A percentile compares a stretch with the other conserved stretches of the same genome.
Evolutionary conservation across 2,113 vertebrate genomes (phyloP).

Genomic region (Cettia cetti): DNA sequence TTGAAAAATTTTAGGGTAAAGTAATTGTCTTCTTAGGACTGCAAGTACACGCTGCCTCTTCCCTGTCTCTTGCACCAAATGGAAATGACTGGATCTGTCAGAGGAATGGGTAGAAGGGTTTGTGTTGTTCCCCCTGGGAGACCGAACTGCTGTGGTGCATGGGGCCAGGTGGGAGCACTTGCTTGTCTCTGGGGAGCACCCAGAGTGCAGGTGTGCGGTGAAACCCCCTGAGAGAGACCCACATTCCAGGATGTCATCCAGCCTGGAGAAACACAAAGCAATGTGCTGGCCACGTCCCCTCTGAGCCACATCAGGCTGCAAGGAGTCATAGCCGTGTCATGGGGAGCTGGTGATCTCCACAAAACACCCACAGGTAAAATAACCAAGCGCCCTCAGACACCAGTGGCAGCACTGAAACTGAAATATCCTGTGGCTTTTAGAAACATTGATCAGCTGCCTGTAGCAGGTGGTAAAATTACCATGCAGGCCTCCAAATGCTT

Average conservation of each 20-base stretch:
- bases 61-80: not conserved
- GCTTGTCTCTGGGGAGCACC: not conserved
- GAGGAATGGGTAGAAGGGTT: not conserved
- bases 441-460: not conserved
- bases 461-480: not conserved
- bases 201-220: not conserved
- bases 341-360: not conserved
- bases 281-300: not conserved
- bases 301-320: not conserved
- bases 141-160: accelerated
- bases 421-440: not conserved
- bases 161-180: not conserved
- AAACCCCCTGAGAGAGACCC: not conserved
- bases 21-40: conserved; percentile 23
- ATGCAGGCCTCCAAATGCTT: not conserved
- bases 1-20: conserved; percentile 59
- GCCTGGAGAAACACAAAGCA: not conserved
- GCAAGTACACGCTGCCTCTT: not conserved
- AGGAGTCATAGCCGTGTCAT: not conserved
- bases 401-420: not conserved
- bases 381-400: not conserved
- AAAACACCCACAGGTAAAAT: not conserved
- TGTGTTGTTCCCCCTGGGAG: not conserved
- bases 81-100: not conserved
- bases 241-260: not conserved